phyloP scores from a whole-genome alignment of 2,888 invertebrate genomes.

The Microctonus brassicae region DNA sequence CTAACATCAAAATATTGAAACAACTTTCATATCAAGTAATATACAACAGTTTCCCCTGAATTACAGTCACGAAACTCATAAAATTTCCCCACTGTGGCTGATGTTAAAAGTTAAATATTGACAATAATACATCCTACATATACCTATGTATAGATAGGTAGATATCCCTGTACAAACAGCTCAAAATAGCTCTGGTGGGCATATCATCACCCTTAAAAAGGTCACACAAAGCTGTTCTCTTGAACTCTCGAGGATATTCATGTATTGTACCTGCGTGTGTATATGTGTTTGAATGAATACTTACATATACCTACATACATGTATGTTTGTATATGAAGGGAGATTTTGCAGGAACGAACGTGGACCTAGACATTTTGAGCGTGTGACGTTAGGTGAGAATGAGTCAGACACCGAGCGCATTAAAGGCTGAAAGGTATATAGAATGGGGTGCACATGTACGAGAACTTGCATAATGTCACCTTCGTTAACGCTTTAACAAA shows the following conservation, averaged over 20 bases:
- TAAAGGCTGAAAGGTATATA: conserved; percentile 9
- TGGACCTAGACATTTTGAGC: conserved; percentile 16
- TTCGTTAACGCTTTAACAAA: conserved; percentile 29
- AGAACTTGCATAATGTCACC: conserved; percentile 27
- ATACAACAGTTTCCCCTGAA: background rate
- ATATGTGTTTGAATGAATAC: background rate
- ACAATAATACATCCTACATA: background rate
- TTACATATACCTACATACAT: background rate
- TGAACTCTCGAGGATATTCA: conserved; percentile 6
- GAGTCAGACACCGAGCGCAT: conserved; percentile 10
- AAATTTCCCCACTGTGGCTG: background rate
- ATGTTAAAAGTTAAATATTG: conserved; percentile 11
- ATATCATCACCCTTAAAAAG: background rate
- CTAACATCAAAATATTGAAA: background rate
- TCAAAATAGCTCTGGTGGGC: background rate
- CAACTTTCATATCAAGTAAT: background rate
- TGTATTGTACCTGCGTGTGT: background rate
- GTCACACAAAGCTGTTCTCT: background rate
- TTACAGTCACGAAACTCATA: background rate
- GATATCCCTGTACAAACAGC: background rate
- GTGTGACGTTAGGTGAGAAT: conserved; percentile 1
- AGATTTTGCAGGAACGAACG: conserved; percentile 12
- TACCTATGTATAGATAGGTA: background rate
- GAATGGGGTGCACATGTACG: background rate
- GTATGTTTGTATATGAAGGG: no score